phyloP scores from a whole-genome alignment of 2,797 vertebrate species.

The Tamandua tetradactyla region DNA sequence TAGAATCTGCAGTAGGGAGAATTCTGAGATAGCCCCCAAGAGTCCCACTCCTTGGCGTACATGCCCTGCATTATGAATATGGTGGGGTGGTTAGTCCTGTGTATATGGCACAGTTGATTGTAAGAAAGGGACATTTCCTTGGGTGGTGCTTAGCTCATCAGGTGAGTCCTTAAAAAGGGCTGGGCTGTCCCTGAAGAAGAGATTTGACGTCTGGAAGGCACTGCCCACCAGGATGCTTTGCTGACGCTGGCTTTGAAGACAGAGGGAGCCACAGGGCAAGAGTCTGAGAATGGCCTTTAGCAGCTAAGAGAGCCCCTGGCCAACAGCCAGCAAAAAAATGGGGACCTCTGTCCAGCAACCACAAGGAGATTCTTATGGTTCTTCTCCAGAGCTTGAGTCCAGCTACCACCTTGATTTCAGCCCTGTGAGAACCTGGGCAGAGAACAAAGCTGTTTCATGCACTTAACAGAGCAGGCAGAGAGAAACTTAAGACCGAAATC shows the following conservation, averaged over 20 bases:
- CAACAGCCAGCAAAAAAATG: neutral
- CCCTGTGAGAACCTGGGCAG: neutral
- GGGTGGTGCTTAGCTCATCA: neutral
- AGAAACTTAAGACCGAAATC: neutral
- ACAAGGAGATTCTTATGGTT: too few species aligned
- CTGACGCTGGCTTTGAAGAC: neutral
- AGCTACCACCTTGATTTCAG: neutral
- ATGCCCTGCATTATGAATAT: neutral
- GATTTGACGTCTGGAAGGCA: neutral
- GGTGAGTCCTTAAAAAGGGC: neutral
- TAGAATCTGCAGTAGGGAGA: neutral
- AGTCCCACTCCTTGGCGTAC: neutral
- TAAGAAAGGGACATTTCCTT: neutral
- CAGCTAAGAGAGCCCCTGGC: neutral
- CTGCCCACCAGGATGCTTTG: neutral
- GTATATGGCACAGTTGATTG: neutral
- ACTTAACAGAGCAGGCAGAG: neutral
- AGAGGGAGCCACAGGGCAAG: neutral
- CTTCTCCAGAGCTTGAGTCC: neutral
- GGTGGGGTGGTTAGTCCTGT: neutral
- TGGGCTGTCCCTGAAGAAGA: neutral
- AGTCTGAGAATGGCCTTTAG: neutral
- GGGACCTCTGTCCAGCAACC: neutral
- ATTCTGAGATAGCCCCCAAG: neutral
- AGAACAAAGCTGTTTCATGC: neutral